Evolutionary conservation across 2,113 vertebrate species (phyloP).

Genomic region (Panurus biarmicus): DNA sequence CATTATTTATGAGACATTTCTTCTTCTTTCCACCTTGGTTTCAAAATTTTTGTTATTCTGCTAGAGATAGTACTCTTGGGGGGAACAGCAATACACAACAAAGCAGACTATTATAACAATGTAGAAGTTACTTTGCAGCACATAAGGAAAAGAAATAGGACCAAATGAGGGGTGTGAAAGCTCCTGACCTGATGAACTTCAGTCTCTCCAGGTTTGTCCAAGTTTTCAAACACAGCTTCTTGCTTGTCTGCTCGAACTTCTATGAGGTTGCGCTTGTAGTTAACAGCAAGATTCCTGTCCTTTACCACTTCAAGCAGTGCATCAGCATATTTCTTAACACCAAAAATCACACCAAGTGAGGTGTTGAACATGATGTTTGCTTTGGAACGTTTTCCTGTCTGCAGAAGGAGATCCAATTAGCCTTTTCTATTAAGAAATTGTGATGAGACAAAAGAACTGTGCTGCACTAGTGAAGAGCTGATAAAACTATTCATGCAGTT

Average conservation of each 20-base stretch:
- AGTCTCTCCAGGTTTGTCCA: constrained; percentile 86
- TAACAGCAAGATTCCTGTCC: constrained; percentile 78
- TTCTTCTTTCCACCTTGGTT: neutral
- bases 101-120: neutral
- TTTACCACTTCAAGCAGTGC: constrained; percentile 82
- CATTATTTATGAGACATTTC: neutral
- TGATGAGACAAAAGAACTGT: neutral
- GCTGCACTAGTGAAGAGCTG: neutral
- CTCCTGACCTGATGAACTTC: constrained; percentile 78
- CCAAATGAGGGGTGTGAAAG: neutral
- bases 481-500: neutral
- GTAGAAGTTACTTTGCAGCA: neutral
- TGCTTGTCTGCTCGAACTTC: constrained; percentile 89
- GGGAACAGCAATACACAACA: accelerated
- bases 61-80: neutral
- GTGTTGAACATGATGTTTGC: constrained; percentile 85
- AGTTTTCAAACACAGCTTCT: constrained; percentile 92
- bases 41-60: neutral
- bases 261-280: constrained; percentile 81
- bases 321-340: constrained; percentile 91
- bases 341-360: constrained; percentile 72
- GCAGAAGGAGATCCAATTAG: constrained; percentile 51
- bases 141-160: neutral
- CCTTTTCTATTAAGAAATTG: neutral
- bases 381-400: constrained; percentile 85